Conservation (phyloP, 2,113 vertebrate genomes). For the Lampris megalopsis region DNA sequence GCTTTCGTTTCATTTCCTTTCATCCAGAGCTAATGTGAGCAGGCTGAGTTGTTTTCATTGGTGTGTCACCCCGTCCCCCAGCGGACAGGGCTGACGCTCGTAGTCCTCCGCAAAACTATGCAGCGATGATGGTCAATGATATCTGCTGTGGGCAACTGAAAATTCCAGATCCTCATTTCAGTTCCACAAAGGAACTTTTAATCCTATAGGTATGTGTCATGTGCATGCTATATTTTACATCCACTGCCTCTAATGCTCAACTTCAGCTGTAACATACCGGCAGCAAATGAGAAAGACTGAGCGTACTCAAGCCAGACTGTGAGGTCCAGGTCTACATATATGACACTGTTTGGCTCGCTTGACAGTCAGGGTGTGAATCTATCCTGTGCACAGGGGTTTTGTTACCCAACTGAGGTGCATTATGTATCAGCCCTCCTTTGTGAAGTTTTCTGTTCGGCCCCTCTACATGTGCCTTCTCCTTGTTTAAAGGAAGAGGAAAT, state of each 20-base stretch:
- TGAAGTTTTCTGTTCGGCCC: not conserved
- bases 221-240: not conserved
- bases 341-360: slow-evolving; percentile 36
- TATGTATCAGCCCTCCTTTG: slow-evolving; percentile 44
- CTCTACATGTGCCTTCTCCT: slow-evolving; percentile 24
- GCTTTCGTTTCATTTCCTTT: too few relatives aligned
- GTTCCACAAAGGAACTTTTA: too few relatives aligned
- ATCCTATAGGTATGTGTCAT: too few relatives aligned
- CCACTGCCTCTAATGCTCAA: not conserved
- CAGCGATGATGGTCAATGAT: too few relatives aligned
- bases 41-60: too few relatives aligned
- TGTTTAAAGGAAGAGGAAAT: slow-evolving; percentile 47
- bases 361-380: slow-evolving; percentile 33
- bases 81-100: too few relatives aligned
- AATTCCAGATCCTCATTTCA: too few relatives aligned
- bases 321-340: slow-evolving; percentile 29
- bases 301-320: slow-evolving; percentile 7
- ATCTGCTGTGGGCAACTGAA: too few relatives aligned
- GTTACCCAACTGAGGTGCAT: slow-evolving; percentile 33
- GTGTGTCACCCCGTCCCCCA: too few relatives aligned
- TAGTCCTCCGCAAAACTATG: too few relatives aligned
- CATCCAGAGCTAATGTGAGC: too few relatives aligned
- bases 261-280: slow-evolving; percentile 6
- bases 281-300: not conserved
- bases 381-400: slow-evolving; percentile 38